Evolutionary conservation across 1,140 invertebrate genomes (phyloP), one percentile per base, ranked within the genome.

Genomic region (Venturia canescens): DNA sequence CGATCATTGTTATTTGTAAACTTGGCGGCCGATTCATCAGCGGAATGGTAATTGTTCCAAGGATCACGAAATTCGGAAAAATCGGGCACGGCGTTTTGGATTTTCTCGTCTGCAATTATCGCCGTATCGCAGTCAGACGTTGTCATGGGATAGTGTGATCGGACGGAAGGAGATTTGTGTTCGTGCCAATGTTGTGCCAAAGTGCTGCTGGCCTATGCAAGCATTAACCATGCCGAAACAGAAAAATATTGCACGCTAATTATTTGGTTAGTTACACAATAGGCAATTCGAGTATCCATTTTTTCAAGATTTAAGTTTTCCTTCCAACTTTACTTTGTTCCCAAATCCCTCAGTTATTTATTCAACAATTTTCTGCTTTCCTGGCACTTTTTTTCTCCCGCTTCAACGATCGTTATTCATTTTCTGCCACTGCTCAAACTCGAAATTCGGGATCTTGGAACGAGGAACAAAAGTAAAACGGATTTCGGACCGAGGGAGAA

Each of bases 51-150:
- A 81, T 90, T 87, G 27, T 93, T 89, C 94, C 94, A 94, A 1
- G 94, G 94, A 88, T 94, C 93, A 86, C 92, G 88, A 87, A 93
- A 93, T 82, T 94, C 90, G 16, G 90, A 88, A 83, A 93, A 90
- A 83, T 91, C 84, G 21, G 82, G 80, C 70, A 79, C 75, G 0
- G 15, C 29, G 50, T 31, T 79, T 82, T 75, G 70, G 76, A 44
- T 11, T 1, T 9, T 44, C 21, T 63, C 80, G 63, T 70, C 53
- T 66, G 70, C 80, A 34, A 44, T 83, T 74, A 79, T 70, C 16
- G 69, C 79, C 15, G 57, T 11, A 18, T 80, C 80, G 23, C 11
- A 5, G 38, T 44, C 7, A 44, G 11, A 44, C 38, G 5, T 13
- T 44, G 1, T 44, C 38, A 44, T 34, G 34, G 38, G 38, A 44